phyloP scores from a whole-genome alignment of 1,140 invertebrate genomes.

The Lerema accius region DNA sequence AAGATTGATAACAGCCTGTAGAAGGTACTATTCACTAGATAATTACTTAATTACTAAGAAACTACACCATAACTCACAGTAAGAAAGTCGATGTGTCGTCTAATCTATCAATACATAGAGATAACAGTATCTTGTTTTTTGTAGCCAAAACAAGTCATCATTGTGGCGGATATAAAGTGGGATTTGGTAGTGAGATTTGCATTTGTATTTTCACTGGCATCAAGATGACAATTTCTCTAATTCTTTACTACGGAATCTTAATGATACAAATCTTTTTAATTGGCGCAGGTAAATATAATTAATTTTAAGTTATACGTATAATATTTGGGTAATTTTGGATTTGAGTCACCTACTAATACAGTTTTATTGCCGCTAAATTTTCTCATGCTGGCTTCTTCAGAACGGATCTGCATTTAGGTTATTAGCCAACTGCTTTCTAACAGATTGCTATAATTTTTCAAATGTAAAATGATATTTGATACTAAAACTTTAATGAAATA shows the following conservation, averaged over 20 bases:
- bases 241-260: conserved; percentile 6
- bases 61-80: conserved; percentile 43
- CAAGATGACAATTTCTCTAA: conserved; percentile 34
- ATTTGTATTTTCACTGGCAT: conserved; percentile 42
- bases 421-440: too few species aligned
- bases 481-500: too few species aligned
- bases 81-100: conserved; percentile 43
- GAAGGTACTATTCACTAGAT: background rate
- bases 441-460: too few species aligned
- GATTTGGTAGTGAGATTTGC: conserved; percentile 39
- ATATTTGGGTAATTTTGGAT: too few species aligned
- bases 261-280: background rate
- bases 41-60: conserved; percentile 44
- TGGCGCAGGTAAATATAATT: conserved; percentile 18
- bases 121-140: conserved; percentile 47
- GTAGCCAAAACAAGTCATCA: conserved; percentile 52
- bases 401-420: too few species aligned
- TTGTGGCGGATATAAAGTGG: conserved; percentile 52
- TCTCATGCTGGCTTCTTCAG: too few species aligned
- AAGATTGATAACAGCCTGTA: too few species aligned
- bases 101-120: conserved; percentile 48
- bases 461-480: too few species aligned
- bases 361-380: too few species aligned
- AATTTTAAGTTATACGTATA: too few species aligned
- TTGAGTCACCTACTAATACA: too few species aligned